phyloP scores from a whole-genome alignment of 2,113 vertebrate species.

The Sinocyclocheilus grahami region DNA sequence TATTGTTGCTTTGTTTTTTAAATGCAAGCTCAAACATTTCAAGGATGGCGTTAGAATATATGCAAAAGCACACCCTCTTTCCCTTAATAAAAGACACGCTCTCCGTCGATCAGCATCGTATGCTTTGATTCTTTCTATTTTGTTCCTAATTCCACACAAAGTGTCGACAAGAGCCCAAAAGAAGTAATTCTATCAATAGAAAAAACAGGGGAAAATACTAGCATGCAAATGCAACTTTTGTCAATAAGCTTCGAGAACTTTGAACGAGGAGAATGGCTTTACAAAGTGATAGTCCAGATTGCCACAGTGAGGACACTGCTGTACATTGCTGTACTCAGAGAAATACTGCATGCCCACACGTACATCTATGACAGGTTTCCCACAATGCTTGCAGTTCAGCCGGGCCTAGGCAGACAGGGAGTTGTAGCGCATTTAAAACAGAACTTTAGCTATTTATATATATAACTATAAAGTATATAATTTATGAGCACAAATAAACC shows the following conservation, averaged over 20 bases:
- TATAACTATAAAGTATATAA: background rate
- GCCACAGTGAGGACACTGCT: constrained; percentile 98
- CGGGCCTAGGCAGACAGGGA: constrained; percentile 81
- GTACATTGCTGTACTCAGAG: constrained; percentile 99
- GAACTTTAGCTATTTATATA: background rate
- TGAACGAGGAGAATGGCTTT: constrained; percentile 99
- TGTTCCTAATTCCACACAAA: constrained; percentile 78
- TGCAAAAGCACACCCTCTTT: constrained; percentile 28
- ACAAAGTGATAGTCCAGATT: constrained; percentile 99
- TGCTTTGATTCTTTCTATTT: constrained; percentile 35
- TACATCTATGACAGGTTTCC: constrained; percentile 97
- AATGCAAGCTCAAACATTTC: constrained; percentile 63
- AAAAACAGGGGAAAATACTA: constrained; percentile 74
- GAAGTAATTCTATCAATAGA: constrained; percentile 82
- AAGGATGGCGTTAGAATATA: constrained; percentile 54
- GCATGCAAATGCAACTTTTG: constrained; percentile 90
- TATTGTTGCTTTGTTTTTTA: constrained; percentile 61
- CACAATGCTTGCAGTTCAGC: constrained; percentile 99
- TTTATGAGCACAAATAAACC: constrained; percentile 41
- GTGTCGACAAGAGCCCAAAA: constrained; percentile 75
- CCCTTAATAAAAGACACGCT: background rate
- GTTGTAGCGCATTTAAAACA: background rate
- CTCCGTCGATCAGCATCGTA: background rate
- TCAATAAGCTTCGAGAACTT: constrained; percentile 99
- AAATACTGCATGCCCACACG: constrained; percentile 99